phyloP scores from a whole-genome alignment of 2,888 invertebrate species.

The Schrankia costaestrigalis region DNA sequence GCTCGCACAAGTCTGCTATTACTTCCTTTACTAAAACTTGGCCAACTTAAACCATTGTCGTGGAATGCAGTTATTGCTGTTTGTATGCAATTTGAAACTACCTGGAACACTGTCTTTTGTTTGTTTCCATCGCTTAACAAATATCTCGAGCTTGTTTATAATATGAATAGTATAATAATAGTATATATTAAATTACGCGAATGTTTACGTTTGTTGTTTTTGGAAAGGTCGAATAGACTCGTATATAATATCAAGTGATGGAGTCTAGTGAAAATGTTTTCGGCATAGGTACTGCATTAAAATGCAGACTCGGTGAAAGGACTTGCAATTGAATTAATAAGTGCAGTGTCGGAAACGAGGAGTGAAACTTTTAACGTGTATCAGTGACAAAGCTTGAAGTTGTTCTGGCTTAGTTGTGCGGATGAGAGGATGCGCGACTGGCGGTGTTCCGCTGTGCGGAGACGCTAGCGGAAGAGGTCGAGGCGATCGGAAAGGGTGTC shows the following conservation, averaged over 20 bases:
- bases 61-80: constrained; percentile 40
- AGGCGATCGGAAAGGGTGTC: constrained; percentile 72
- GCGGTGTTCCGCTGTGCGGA: constrained; percentile 60
- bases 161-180: too few species aligned
- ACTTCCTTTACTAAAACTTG: constrained; percentile 38
- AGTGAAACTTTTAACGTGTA: constrained; percentile 25
- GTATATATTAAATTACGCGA: too few species aligned
- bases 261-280: constrained; percentile 45
- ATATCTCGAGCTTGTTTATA: too few species aligned
- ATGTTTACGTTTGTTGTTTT: constrained; percentile 28
- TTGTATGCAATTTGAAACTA: constrained; percentile 40
- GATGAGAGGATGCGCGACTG: constrained; percentile 70
- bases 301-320: constrained; percentile 34
- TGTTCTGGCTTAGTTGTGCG: constrained; percentile 42
- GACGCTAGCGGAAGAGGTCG: constrained; percentile 59
- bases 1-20: constrained; percentile 38
- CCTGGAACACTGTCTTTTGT: constrained; percentile 20
- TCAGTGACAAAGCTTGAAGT: constrained; percentile 24
- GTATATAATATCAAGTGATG: constrained; percentile 46
- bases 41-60: constrained; percentile 54
- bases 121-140: constrained; percentile 29
- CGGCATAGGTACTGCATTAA: constrained; percentile 19
- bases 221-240: constrained; percentile 40
- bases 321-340: constrained; percentile 22
- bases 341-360: constrained; percentile 24